phyloP scores from a whole-genome alignment of 2,888 invertebrate genomes.

The Thereva nobilitata region DNA sequence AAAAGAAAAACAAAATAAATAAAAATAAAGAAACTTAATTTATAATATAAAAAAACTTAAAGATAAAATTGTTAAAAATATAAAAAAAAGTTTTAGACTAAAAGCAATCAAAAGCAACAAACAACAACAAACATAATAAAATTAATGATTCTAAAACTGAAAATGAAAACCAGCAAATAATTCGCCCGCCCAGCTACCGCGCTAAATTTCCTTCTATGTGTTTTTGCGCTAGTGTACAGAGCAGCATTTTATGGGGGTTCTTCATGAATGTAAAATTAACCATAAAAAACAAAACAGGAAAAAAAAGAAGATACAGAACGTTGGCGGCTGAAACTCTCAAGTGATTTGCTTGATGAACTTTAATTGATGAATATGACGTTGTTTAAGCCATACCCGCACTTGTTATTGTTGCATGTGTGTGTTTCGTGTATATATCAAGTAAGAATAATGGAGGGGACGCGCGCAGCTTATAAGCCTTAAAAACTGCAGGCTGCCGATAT shows the following conservation, averaged over 20 bases:
- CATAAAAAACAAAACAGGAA: no score
- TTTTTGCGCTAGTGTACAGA: no score
- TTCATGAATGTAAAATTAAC: background rate
- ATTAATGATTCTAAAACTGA: no score
- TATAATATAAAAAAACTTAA: constrained; percentile 41
- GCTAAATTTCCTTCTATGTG: no score
- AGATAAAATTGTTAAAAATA: constrained; percentile 37
- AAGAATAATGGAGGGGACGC: no score
- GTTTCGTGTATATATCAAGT: background rate
- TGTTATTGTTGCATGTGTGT: background rate
- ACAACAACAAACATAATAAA: no score
- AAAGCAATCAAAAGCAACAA: background rate
- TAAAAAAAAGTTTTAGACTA: constrained; percentile 34
- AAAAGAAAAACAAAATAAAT: constrained; percentile 41
- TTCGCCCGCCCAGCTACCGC: no score
- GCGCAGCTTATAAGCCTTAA: no score
- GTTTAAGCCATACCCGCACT: background rate
- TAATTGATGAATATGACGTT: background rate
- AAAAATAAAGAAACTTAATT: constrained; percentile 41
- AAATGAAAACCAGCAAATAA: no score
- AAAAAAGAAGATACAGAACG: no score
- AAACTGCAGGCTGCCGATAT: no score
- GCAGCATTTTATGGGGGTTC: background rate
- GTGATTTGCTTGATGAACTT: constrained; percentile 12
- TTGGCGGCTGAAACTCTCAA: background rate